Evolutionary conservation across 2,797 vertebrate species (phyloP).

Genomic region (Acanthornis magna): DNA sequence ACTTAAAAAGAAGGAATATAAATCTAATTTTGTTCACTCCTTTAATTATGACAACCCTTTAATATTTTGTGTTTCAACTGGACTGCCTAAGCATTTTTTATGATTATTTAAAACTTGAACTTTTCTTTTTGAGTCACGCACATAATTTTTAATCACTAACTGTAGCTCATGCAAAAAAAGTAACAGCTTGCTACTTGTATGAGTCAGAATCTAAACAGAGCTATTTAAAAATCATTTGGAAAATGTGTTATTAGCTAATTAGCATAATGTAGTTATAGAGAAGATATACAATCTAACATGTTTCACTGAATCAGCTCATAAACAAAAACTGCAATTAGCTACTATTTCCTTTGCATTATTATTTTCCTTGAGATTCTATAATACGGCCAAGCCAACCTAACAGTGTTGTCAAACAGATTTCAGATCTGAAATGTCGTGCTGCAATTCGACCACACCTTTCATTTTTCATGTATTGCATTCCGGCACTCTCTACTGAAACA

Average conservation of each 20-base stretch:
- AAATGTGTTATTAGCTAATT: conserved; percentile 68
- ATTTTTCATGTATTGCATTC: neutral
- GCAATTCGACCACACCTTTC: neutral
- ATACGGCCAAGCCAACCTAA: neutral
- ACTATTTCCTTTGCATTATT: conserved; percentile 21
- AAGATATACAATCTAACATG: conserved; percentile 47
- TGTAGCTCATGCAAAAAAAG: conserved; percentile 55
- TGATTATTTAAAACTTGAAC: conserved; percentile 61
- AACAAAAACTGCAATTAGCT: conserved; percentile 59
- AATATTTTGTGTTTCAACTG: neutral
- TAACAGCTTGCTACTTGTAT: conserved; percentile 65
- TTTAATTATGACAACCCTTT: neutral
- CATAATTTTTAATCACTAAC: conserved; percentile 60
- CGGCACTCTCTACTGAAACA: neutral
- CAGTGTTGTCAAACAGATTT: neutral
- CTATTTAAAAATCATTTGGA: conserved; percentile 62
- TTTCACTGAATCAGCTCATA: conserved; percentile 50
- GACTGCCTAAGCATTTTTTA: conserved; percentile 20
- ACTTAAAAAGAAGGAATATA: neutral
- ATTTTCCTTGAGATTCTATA: neutral
- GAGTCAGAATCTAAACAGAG: conserved; percentile 64
- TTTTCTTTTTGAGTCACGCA: conserved; percentile 62
- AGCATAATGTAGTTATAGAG: conserved; percentile 55
- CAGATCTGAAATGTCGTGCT: neutral
- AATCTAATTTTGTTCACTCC: neutral